Conservation (phyloP, 2,797 vertebrate species). For the Alca torda region DNA sequence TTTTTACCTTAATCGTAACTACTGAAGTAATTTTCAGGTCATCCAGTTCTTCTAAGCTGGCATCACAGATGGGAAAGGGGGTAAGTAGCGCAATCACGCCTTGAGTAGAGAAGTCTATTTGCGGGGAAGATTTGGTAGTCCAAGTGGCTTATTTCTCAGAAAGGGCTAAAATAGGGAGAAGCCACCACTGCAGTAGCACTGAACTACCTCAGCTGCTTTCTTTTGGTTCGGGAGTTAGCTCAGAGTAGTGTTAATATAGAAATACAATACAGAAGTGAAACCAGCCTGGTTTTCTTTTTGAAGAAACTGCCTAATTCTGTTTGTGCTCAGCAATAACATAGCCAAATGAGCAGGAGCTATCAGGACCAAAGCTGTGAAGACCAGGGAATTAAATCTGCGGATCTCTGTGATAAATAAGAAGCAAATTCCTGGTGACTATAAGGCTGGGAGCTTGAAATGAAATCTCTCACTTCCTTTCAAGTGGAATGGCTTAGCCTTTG, state of each 20-base stretch:
- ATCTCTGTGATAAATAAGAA: not conserved
- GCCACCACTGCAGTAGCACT: not conserved
- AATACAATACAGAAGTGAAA: constrained; percentile 2
- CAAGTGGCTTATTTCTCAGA: not conserved
- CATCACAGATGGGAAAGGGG: not conserved
- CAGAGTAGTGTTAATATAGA: not conserved
- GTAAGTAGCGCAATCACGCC: fast-evolving
- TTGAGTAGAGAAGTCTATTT: not conserved
- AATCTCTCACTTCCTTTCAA: not conserved
- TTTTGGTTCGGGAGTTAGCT: not conserved
- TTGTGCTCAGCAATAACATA: not conserved
- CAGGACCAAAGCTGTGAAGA: not conserved
- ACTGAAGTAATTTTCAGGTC: not conserved
- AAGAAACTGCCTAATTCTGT: not conserved
- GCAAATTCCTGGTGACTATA: not conserved
- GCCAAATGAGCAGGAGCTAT: not conserved
- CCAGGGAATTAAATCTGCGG: not conserved
- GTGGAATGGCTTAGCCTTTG: not conserved
- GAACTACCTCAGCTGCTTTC: not conserved
- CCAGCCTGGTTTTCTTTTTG: not conserved
- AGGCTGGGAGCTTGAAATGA: not conserved
- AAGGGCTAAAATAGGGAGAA: not conserved
- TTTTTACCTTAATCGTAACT: not conserved
- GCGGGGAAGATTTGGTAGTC: not conserved
- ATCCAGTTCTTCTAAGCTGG: not conserved